Conservation (phyloP, 2,113 vertebrate genomes). For the Syrrhaptes paradoxus region DNA sequence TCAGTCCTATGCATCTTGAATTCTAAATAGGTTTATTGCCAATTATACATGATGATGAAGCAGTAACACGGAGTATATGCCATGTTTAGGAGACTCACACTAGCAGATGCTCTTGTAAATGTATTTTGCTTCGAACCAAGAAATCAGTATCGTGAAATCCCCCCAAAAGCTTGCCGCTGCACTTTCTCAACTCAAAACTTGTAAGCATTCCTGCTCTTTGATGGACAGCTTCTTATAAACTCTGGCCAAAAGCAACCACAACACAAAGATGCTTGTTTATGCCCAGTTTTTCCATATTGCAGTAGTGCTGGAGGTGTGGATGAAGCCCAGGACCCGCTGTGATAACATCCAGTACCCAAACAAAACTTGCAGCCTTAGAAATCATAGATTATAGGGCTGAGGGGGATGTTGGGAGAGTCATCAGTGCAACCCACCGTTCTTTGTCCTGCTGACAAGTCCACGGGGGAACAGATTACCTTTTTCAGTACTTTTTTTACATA, state of each 20-base stretch:
- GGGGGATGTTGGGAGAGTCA: background rate
- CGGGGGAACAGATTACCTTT: background rate
- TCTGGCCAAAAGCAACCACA: background rate
- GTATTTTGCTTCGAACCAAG: slow-evolving; percentile 63
- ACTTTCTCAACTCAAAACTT: slow-evolving; percentile 41
- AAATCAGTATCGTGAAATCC: slow-evolving; percentile 59
- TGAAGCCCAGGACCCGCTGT: background rate
- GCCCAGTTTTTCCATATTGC: background rate
- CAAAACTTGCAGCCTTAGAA: background rate
- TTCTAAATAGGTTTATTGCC: slow-evolving; percentile 71
- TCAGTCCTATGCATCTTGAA: slow-evolving; percentile 69
- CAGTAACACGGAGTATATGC: slow-evolving; percentile 39
- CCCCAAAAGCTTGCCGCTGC: slow-evolving; percentile 27
- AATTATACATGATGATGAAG: slow-evolving; percentile 72
- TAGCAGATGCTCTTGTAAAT: slow-evolving; percentile 64
- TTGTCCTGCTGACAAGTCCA: background rate
- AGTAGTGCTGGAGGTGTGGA: background rate
- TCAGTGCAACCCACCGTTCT: background rate
- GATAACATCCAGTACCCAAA: background rate
- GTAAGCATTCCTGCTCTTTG: slow-evolving; percentile 46
- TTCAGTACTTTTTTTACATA: background rate
- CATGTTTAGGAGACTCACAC: slow-evolving; percentile 57
- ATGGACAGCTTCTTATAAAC: slow-evolving; percentile 11
- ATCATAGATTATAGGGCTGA: background rate
- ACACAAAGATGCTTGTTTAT: background rate